Evolutionary conservation across 1,140 invertebrate genomes (phyloP).

Genomic region (Drosophila ambigua): DNA sequence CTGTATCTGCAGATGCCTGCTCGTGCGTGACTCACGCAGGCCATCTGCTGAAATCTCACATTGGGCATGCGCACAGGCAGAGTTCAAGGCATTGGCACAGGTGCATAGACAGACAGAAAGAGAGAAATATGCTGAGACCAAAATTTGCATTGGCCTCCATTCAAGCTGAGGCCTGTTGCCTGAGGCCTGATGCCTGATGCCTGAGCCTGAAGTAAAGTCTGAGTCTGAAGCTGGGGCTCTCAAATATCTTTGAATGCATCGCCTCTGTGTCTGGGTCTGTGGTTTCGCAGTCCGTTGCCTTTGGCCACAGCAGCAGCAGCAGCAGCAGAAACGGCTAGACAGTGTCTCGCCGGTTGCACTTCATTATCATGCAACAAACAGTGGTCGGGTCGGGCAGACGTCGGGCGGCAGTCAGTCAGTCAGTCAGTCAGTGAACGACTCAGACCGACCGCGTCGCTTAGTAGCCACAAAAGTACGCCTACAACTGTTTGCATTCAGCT

Average conservation of each 20-base stretch:
- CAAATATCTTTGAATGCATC: conserved; percentile 45
- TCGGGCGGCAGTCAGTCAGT: conserved; percentile 30
- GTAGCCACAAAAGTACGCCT: conserved; percentile 59
- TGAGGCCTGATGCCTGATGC: background rate
- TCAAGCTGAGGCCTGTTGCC: background rate
- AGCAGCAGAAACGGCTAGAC: conserved; percentile 76
- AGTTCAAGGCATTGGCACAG: conserved; percentile 19
- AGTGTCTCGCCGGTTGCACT: conserved; percentile 82
- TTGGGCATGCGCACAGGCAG: conserved; percentile 64
- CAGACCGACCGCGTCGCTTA: conserved; percentile 19
- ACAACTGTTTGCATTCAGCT: conserved; percentile 63
- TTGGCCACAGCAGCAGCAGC: conserved; percentile 39
- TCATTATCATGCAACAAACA: conserved; percentile 79
- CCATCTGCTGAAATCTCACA: conserved; percentile 11
- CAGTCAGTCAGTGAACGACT: conserved; percentile 20
- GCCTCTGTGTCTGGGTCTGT: conserved; percentile 48
- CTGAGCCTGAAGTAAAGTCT: background rate
- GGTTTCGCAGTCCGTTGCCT: conserved; percentile 53
- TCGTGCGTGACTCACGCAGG: conserved; percentile 60
- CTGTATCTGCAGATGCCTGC: conserved; percentile 17
- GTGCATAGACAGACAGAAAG: conserved; percentile 6
- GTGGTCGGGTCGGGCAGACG: conserved; percentile 27
- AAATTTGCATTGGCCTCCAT: conserved; percentile 48
- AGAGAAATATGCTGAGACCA: background rate
- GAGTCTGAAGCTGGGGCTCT: background rate